phyloP scores from a whole-genome alignment of 2,888 invertebrate genomes.

The Argynnis bischoffii region DNA sequence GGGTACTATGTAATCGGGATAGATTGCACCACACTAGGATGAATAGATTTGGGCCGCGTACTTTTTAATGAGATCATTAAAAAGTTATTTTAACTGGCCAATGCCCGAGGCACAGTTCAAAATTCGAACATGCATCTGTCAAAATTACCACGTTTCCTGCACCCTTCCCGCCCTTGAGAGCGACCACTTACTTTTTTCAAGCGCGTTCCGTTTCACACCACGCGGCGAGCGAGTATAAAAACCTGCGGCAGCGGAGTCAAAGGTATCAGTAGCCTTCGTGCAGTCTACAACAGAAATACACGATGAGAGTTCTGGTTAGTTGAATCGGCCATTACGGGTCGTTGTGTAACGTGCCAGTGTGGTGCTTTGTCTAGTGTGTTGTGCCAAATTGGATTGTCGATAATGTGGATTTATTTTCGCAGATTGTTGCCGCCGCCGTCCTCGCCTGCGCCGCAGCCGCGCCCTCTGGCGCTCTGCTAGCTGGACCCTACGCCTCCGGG shows the following conservation, averaged over 20 bases:
- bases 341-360: slow-evolving; percentile 49
- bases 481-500: slow-evolving; percentile 56
- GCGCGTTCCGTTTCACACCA: slow-evolving; percentile 66
- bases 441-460: slow-evolving; percentile 73
- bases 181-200: slow-evolving; percentile 77
- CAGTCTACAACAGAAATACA: slow-evolving; percentile 81
- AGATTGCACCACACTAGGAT: slow-evolving; percentile 11
- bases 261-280: slow-evolving; percentile 80
- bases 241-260: slow-evolving; percentile 64
- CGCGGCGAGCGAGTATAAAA: slow-evolving; percentile 69
- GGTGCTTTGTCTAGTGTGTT: slow-evolving; percentile 47
- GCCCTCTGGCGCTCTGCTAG: slow-evolving; percentile 68
- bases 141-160: slow-evolving; percentile 73
- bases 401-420: slow-evolving; percentile 53
- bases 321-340: slow-evolving; percentile 35
- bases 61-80: slow-evolving; percentile 14
- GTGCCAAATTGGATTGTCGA: slow-evolving; percentile 43
- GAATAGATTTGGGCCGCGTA: slow-evolving; percentile 4
- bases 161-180: slow-evolving; percentile 78
- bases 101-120: slow-evolving; percentile 45
- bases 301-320: slow-evolving; percentile 81
- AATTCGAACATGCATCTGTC: slow-evolving; percentile 57
- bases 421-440: slow-evolving; percentile 83
- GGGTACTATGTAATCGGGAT: slow-evolving; percentile 13
- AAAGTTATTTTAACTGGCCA: slow-evolving; percentile 18